phyloP scores from a whole-genome alignment of 2,888 invertebrate genomes.

The Adelognathus sp. region DNA sequence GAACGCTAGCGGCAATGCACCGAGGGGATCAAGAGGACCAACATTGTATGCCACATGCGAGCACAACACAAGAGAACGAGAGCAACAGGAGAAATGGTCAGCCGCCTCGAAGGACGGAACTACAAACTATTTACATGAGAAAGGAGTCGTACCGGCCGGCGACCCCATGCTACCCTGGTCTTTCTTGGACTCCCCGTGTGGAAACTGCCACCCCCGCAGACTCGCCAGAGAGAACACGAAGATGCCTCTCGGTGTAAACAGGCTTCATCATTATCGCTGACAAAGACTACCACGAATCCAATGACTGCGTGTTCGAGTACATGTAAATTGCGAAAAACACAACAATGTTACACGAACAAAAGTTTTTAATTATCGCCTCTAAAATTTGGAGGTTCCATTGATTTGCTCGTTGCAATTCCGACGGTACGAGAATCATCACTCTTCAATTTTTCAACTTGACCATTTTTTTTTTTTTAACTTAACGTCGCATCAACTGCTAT shows the following conservation, averaged over 20 bases:
- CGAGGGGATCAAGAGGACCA: slow-evolving; percentile 65
- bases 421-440: no score
- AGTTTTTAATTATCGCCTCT: no score
- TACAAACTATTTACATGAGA: slow-evolving; percentile 81
- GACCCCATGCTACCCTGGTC: slow-evolving; percentile 32
- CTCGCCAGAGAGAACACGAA: slow-evolving; percentile 41
- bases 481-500: no score
- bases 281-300: no score
- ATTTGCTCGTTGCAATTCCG: no score
- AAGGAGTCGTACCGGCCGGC: slow-evolving; percentile 72
- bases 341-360: no score
- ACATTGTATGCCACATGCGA: slow-evolving; percentile 77
- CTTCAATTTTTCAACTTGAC: no score
- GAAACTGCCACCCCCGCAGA: slow-evolving; percentile 49
- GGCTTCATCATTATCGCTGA: slow-evolving; percentile 79
- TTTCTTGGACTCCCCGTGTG: slow-evolving; percentile 44
- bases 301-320: no score
- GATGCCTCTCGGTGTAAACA: slow-evolving; percentile 76
- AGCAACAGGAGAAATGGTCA: slow-evolving; percentile 68
- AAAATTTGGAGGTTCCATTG: no score
- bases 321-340: no score
- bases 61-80: slow-evolving; percentile 42
- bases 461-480: no score
- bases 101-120: slow-evolving; percentile 77
- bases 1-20: slow-evolving; percentile 6